phyloP scores from a whole-genome alignment of 2,113 vertebrate genomes.

The Eubucco bourcierii region DNA sequence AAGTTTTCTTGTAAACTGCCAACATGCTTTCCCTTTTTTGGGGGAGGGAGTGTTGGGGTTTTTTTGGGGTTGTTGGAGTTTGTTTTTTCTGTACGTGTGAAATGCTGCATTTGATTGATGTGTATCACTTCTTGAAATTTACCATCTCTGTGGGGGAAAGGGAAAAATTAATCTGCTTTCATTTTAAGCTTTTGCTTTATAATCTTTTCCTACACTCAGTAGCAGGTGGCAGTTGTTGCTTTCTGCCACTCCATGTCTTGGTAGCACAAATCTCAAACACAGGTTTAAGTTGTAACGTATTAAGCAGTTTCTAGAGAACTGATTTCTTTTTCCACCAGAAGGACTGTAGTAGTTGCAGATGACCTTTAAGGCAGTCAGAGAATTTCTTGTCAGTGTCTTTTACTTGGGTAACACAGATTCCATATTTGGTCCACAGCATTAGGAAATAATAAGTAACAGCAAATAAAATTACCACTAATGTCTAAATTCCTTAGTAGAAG shows the following conservation, averaged over 20 bases:
- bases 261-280: not conserved
- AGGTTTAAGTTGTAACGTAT: not conserved
- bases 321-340: not conserved
- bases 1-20: slow-evolving; percentile 31
- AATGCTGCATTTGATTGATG: not conserved
- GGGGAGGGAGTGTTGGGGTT: not conserved
- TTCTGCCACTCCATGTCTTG: not conserved
- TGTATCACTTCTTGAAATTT: not conserved
- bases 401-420: not conserved
- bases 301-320: not conserved
- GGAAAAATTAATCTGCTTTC: not conserved
- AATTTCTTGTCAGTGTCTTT: slow-evolving; percentile 6
- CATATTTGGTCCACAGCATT: not conserved
- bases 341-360: not conserved
- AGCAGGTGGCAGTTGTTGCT: not conserved
- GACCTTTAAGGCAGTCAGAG: not conserved
- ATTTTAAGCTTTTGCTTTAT: not conserved
- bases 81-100: not conserved
- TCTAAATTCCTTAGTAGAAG: not conserved
- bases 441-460: not conserved
- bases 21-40: not conserved
- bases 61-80: no score
- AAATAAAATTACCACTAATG: not conserved
- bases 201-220: not conserved
- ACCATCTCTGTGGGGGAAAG: not conserved